Evolutionary conservation across 2,113 vertebrate genomes (phyloP).

Genomic region (Pygoscelis antarcticus): DNA sequence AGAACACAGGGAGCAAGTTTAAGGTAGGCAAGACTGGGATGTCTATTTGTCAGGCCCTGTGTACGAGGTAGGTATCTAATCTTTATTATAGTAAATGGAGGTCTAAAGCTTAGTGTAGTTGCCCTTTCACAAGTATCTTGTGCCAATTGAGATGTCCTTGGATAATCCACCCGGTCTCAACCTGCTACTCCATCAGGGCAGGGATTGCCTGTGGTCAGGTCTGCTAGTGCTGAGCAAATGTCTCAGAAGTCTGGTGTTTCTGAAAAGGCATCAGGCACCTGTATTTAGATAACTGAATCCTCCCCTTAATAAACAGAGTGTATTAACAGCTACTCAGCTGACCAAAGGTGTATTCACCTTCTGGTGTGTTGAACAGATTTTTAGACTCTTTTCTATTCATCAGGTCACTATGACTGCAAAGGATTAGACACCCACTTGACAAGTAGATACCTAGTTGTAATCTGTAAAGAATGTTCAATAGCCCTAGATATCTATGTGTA

Average conservation of each 20-base stretch:
- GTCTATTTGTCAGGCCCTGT: not conserved
- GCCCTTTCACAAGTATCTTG: not conserved
- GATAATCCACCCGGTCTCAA: not conserved
- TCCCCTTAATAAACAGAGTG: not conserved
- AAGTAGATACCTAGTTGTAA: not conserved
- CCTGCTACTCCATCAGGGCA: not conserved
- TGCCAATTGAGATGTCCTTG: not conserved
- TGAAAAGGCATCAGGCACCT: not conserved
- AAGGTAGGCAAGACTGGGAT: not conserved
- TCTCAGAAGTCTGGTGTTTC: not conserved
- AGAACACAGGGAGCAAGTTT: not conserved
- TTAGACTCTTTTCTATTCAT: not conserved
- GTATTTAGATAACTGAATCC: not conserved
- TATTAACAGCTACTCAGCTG: not conserved
- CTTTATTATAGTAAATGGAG: not conserved
- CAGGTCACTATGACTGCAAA: not conserved
- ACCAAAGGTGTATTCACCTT: not conserved
- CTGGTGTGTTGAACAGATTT: not conserved
- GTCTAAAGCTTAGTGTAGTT: not conserved
- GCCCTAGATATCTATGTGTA: not conserved
- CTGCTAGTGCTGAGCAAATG: not conserved
- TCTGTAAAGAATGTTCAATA: not conserved
- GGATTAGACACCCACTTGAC: not conserved
- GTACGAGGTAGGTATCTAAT: not conserved
- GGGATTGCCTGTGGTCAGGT: not conserved